These are phyloP conservation scores for human DNA, from an alignment of 2,113 vertebrate species.

Conservation along the genomic window DNA sequence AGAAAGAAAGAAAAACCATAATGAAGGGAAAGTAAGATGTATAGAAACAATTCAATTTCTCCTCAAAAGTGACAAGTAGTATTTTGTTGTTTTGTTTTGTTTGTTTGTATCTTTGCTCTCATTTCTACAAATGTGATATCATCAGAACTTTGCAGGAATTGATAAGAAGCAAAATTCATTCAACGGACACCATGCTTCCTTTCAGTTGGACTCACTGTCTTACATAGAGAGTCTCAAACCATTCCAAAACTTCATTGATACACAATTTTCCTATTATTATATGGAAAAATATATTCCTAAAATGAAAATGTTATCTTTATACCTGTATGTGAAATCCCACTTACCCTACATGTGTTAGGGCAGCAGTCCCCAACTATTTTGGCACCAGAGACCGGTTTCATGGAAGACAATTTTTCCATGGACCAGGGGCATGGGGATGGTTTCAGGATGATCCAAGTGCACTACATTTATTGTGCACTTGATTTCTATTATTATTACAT, in stretches of 20 bases:
- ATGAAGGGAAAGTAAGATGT: not conserved
- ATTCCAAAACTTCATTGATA: not conserved
- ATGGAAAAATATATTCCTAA: not conserved
- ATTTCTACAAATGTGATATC: not conserved
- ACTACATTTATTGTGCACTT: too few species aligned
- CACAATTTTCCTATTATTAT: not conserved
- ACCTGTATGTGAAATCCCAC: not conserved
- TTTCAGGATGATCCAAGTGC: too few species aligned
- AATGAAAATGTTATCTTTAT: not conserved
- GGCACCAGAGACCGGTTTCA: too few species aligned
- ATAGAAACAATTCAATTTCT: not conserved
- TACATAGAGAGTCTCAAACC: not conserved
- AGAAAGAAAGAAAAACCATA: too few species aligned
- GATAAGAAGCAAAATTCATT: not conserved
- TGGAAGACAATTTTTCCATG: too few species aligned
- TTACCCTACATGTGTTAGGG: not conserved
- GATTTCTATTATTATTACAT: too few species aligned
- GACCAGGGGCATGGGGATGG: too few species aligned
- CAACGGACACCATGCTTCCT: not conserved
- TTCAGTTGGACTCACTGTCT: not conserved
- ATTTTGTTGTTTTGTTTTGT: not conserved
- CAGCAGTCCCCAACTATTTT: too few species aligned
- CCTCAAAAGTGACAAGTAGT: not conserved
- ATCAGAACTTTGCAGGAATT: not conserved
- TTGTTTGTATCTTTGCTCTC: not conserved